phyloP scores from a whole-genome alignment of 2,797 vertebrate genomes.

The Catamblyrhynchus diadema region DNA sequence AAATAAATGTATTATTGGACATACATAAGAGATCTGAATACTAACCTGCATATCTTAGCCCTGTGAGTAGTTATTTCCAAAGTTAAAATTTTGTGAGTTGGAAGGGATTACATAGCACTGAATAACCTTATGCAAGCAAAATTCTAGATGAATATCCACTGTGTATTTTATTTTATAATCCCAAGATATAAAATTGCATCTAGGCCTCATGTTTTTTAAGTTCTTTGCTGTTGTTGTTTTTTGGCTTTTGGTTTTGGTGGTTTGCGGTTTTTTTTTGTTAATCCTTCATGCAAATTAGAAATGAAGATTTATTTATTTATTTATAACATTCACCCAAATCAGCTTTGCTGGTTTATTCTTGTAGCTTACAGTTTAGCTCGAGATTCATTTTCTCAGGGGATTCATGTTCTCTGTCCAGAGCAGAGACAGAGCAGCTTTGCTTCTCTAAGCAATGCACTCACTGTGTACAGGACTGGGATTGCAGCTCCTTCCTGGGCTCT shows the following conservation, averaged over 20 bases:
- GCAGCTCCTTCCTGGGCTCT: background rate
- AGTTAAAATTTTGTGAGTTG: conserved; percentile 20
- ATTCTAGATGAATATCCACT: conserved; percentile 64
- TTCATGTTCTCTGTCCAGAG: background rate
- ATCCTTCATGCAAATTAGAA: conserved; percentile 67
- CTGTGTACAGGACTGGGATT: background rate
- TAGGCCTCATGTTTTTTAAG: conserved; percentile 45
- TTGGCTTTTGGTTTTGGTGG: background rate
- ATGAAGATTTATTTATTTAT: conserved; percentile 43
- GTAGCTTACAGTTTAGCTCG: conserved; percentile 32
- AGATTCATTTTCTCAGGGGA: conserved; percentile 39
- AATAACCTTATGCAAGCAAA: conserved; percentile 65
- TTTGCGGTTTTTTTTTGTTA: background rate
- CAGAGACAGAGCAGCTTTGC: background rate
- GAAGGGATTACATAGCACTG: conserved; percentile 48
- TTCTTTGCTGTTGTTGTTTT: background rate
- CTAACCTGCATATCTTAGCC: background rate
- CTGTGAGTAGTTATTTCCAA: conserved; percentile 26
- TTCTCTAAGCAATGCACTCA: background rate
- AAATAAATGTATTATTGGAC: background rate
- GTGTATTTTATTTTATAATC: conserved; percentile 68
- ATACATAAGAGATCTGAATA: background rate
- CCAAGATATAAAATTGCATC: conserved; percentile 64
- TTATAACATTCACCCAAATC: conserved; percentile 43
- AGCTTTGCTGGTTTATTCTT: conserved; percentile 65